A percentile compares a stretch with the other conserved stretches of the same genome.
These are phyloP conservation scores for Drosophila subquinaria DNA, from an alignment of 2,888 invertebrate genomes.

Conservation along the genomic window DNA sequence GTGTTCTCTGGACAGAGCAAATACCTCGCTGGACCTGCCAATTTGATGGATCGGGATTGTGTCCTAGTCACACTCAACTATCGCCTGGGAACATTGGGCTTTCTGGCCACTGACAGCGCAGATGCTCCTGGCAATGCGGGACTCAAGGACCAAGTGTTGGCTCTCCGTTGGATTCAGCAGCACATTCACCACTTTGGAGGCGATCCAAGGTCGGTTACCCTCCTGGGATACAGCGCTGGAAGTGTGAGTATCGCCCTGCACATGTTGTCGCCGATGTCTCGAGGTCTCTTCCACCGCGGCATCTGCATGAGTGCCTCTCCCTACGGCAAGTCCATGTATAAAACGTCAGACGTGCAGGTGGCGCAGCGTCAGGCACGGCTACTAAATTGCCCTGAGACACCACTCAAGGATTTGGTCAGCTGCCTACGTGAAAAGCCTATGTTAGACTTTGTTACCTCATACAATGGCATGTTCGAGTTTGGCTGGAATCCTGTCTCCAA, in stretches of 20 bases:
- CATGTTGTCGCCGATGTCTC: slow-evolving; percentile 89
- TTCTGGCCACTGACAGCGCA: slow-evolving; percentile 88
- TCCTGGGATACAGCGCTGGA: slow-evolving; percentile 88
- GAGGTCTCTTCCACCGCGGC: slow-evolving; percentile 89
- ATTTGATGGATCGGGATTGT: slow-evolving; percentile 88
- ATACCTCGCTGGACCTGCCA: slow-evolving; percentile 86
- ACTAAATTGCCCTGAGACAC: slow-evolving; percentile 87
- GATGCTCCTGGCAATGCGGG: slow-evolving; percentile 90
- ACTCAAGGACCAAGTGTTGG: slow-evolving; percentile 89
- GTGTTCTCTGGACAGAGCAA: slow-evolving; percentile 87
- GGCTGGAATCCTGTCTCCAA: slow-evolving; percentile 82
- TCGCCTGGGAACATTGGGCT: slow-evolving; percentile 87
- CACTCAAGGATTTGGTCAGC: slow-evolving; percentile 86
- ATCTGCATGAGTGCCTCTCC: slow-evolving; percentile 89
- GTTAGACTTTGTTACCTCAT: slow-evolving; percentile 73
- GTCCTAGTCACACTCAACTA: slow-evolving; percentile 89
- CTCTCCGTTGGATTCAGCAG: slow-evolving; percentile 88
- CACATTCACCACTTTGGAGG: slow-evolving; percentile 90
- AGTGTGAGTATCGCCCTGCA: slow-evolving; percentile 86
- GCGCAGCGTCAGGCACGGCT: slow-evolving; percentile 88
- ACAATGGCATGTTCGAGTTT: slow-evolving; percentile 80
- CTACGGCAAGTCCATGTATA: slow-evolving; percentile 86
- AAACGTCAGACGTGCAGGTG: slow-evolving; percentile 86
- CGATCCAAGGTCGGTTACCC: slow-evolving; percentile 88
- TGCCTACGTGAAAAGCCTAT: slow-evolving; percentile 86